A percentile compares a stretch with the other conserved stretches of the same genome.
These are phyloP conservation scores for Notarius lentiginosus DNA, from an alignment of 2,113 vertebrate genomes.

Conservation along the genomic window DNA sequence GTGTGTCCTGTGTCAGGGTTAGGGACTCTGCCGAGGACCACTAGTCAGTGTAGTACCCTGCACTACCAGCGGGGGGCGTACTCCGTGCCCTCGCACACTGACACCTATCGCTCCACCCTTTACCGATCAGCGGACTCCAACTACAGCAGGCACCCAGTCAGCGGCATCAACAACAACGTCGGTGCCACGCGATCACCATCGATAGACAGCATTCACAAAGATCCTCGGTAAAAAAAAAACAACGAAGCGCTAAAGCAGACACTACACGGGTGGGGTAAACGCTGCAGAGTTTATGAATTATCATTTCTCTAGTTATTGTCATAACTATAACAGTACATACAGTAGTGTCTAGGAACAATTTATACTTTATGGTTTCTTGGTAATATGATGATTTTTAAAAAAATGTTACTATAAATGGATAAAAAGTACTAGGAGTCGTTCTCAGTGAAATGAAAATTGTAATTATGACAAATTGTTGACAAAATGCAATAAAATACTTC, in stretches of 20 bases:
- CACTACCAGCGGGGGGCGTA: conserved; percentile 92
- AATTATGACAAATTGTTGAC: not conserved
- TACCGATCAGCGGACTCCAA: conserved; percentile 76
- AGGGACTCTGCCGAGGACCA: conserved; percentile 82
- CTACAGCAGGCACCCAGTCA: conserved; percentile 69
- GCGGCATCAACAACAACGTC: conserved; percentile 71
- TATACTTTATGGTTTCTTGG: too few relatives aligned
- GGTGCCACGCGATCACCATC: conserved; percentile 86
- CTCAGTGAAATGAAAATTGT: not conserved
- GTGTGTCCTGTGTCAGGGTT: conserved; percentile 57
- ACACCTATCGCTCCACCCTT: conserved; percentile 81
- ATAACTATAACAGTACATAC: too few relatives aligned
- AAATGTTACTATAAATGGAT: not conserved
- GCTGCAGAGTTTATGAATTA: not conserved
- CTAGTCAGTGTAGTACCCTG: conserved; percentile 90
- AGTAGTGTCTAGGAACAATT: too few relatives aligned
- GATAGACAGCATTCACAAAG: conserved; percentile 96
- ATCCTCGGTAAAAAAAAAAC: conserved; percentile 79
- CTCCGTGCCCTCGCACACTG: conserved; percentile 80
- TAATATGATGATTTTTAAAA: not conserved
- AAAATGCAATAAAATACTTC: not conserved
- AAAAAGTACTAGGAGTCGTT: not conserved
- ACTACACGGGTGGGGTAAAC: not conserved
- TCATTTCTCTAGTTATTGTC: not conserved
- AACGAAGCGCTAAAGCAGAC: not conserved